These are phyloP conservation scores for Papilio polyxenes DNA, from an alignment of 1,140 invertebrate species.

Conservation along the genomic window DNA sequence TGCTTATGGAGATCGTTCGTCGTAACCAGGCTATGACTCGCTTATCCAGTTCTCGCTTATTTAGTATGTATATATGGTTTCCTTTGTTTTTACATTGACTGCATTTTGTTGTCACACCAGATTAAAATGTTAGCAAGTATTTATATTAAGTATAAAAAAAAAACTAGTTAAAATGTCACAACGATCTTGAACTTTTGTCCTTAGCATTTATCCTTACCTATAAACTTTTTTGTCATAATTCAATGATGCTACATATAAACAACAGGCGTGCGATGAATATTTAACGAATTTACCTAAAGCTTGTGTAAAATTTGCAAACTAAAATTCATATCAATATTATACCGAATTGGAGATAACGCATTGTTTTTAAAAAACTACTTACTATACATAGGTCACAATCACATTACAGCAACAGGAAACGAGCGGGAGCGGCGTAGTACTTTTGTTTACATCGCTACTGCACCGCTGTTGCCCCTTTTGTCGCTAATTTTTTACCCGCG, in stretches of 20 bases:
- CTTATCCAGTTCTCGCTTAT: too few relatives aligned
- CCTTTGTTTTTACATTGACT: not conserved
- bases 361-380: not conserved
- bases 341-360: not conserved
- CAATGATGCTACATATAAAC: not conserved
- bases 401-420: not conserved
- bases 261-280: not conserved
- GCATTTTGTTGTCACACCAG: not conserved
- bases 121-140: not conserved
- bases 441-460: too few relatives aligned
- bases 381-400: not conserved
- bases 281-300: not conserved
- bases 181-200: conserved; percentile 6
- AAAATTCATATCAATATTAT: not conserved
- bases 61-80: not conserved
- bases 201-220: conserved; percentile 7
- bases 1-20: too few relatives aligned
- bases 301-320: conserved; percentile 17
- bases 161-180: not conserved
- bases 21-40: too few relatives aligned
- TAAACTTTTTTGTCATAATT: conserved; percentile 4
- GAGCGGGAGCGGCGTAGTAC: too few relatives aligned
- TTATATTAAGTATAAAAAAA: not conserved
- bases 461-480: too few relatives aligned
- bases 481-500: too few relatives aligned